phyloP scores from a whole-genome alignment of 1,140 invertebrate species.

The Caenorhabditis brenneri region DNA sequence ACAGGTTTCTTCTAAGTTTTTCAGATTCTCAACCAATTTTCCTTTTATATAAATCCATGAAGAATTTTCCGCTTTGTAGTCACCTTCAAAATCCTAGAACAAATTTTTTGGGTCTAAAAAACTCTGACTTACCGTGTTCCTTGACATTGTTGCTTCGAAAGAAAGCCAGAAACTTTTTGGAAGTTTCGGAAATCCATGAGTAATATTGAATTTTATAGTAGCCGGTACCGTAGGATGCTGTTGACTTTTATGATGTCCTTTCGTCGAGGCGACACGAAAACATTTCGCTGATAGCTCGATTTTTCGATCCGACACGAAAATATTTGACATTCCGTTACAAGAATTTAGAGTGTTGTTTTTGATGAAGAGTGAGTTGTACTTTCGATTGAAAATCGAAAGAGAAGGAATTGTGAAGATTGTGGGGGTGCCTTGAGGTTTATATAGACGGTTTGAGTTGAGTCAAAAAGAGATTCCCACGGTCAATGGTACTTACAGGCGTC shows the following conservation, averaged over 20 bases:
- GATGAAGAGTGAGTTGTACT: neutral
- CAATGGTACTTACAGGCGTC: neutral
- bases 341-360: neutral
- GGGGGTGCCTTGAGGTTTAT: neutral
- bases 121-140: neutral
- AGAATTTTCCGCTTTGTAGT: too few relatives aligned
- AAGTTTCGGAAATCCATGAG: slow-evolving; percentile 25
- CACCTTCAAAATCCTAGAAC: too few relatives aligned
- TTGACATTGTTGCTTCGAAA: slow-evolving; percentile 16
- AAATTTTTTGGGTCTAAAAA: neutral
- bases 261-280: slow-evolving; percentile 26
- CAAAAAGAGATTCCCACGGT: neutral
- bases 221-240: slow-evolving; percentile 9
- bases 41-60: too few relatives aligned
- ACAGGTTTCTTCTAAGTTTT: too few relatives aligned
- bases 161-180: slow-evolving; percentile 33
- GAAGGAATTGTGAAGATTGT: neutral
- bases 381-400: neutral
- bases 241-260: slow-evolving; percentile 34
- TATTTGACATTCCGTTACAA: slow-evolving; percentile 9
- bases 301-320: slow-evolving; percentile 36
- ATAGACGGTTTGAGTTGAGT: neutral
- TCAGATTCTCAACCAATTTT: too few relatives aligned
- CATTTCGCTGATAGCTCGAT: slow-evolving; percentile 26
- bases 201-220: slow-evolving; percentile 42